Percentiles rank a stretch among this genome's conserved stretches.
phyloP scores from a whole-genome alignment of 2,888 invertebrate species.

The Crematogaster levior region DNA sequence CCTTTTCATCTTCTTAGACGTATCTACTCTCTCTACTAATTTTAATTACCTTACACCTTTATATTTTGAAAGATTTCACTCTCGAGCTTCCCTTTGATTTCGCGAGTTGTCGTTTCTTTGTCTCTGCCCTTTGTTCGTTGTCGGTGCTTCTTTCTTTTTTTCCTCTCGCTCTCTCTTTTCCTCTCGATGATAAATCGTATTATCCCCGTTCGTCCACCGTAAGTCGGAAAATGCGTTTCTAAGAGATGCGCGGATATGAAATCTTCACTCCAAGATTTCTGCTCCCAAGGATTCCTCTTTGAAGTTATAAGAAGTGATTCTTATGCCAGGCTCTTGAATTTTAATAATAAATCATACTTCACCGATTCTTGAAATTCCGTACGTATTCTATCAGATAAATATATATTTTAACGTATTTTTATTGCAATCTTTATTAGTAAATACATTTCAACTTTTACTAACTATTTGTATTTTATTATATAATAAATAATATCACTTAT shows the following conservation, averaged over 20 bases:
- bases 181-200: slow-evolving; percentile 56
- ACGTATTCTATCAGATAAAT: neutral
- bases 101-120: slow-evolving; percentile 41
- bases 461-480: slow-evolving; percentile 10
- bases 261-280: slow-evolving; percentile 38
- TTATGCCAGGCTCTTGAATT: slow-evolving; percentile 31
- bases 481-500: neutral
- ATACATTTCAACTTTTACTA: neutral
- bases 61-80: slow-evolving; percentile 43
- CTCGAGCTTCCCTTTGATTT: slow-evolving; percentile 46
- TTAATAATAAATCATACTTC: slow-evolving; percentile 47
- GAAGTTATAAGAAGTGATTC: slow-evolving; percentile 45
- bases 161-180: neutral
- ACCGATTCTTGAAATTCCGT: slow-evolving; percentile 19
- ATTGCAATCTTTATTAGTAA: neutral
- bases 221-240: slow-evolving; percentile 50
- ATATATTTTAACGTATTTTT: slow-evolving; percentile 13
- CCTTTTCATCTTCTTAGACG: slow-evolving; percentile 31
- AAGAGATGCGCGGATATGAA: slow-evolving; percentile 50
- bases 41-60: slow-evolving; percentile 51
- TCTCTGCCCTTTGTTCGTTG: slow-evolving; percentile 39
- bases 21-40: slow-evolving; percentile 53
- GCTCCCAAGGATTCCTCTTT: slow-evolving; percentile 35
- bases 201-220: slow-evolving; percentile 58
- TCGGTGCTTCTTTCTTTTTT: neutral